Evolutionary conservation across 2,113 vertebrate species (phyloP).

Genomic region (Collichthys lucidus): DNA sequence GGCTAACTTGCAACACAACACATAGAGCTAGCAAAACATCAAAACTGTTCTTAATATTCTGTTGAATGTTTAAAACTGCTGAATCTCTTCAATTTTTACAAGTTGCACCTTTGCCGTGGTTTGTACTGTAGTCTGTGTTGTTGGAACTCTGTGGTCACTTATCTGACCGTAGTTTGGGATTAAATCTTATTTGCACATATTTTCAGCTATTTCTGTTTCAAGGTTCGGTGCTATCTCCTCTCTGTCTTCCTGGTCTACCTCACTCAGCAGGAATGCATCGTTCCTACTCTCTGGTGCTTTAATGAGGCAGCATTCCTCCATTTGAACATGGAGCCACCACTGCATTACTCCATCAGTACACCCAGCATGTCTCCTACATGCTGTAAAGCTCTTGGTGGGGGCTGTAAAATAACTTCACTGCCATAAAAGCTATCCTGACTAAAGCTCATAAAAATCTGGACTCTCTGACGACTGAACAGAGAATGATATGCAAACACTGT

Average conservation of each 20-base stretch:
- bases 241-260: conserved; percentile 20
- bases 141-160: too few relatives aligned
- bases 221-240: not conserved
- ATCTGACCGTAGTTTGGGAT: too few relatives aligned
- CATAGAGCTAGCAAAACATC: too few relatives aligned
- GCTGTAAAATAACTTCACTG: conserved; percentile 21
- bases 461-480: not conserved
- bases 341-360: not conserved
- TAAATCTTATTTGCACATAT: too few relatives aligned
- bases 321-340: not conserved
- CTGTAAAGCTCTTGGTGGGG: conserved; percentile 11
- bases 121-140: too few relatives aligned
- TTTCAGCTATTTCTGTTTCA: too few relatives aligned
- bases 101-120: too few relatives aligned
- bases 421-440: conserved; percentile 26
- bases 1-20: too few relatives aligned
- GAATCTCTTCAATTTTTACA: too few relatives aligned
- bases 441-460: conserved; percentile 21
- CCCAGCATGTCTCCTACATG: conserved; percentile 13
- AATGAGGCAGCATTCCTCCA: conserved; percentile 43
- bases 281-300: conserved; percentile 21
- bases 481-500: not conserved
- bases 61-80: too few relatives aligned
- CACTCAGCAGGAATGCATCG: conserved; percentile 34
- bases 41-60: too few relatives aligned